Evolutionary conservation across 1,140 invertebrate species (phyloP), one percentile per base, ranked within the genome.

Genomic region (Pachyrhynchus sulphureomaculatus): DNA sequence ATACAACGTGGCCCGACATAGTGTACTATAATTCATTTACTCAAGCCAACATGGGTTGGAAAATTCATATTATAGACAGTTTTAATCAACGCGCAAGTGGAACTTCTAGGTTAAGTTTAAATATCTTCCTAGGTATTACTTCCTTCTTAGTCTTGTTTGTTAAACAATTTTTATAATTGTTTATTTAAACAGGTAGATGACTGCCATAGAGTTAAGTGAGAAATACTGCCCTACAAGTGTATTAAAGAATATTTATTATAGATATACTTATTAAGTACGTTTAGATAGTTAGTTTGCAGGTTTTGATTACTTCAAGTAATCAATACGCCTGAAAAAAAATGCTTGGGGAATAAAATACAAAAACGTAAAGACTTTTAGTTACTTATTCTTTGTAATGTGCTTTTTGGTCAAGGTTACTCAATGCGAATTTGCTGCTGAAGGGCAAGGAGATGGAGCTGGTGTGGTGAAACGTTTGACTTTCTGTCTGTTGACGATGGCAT

Each of bases 11-110:
- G 90, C 94, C 95, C 0, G 93, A 96, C 75, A 81, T 86, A 8
- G 92, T 96, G 15, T 97, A 96, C 78, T 97, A 96, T 73, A 91
- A 95, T 77, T 95, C 92, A 47, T 96, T 92, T 76, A 92, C 90
- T 0, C 91, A 94, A 63, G 83, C 87, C 1, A 92, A 94, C 69
- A 94, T 94, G 91, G 93, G 93, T 17, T 93, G 89, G 86, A 92
- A 91, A 76, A 92, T 95, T 65, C 85, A 90, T 66, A 84, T 95
- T 17, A 84, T 95, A 0, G 91, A 95, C 67, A 83, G 80, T 62
- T 88, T 85, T 63, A 67, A 64, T 53, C 62, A 64, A 39, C 44
- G 62, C 5, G 26, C 2, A 32, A 42, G 34, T 41, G 34, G 9
- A 12, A 34, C 12, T 24, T 32, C 13, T 21, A 10, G 9, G 32